A percentile compares a stretch with the other conserved stretches of the same genome.
phyloP scores from a whole-genome alignment of 1,140 invertebrate genomes.

The Pachypsylla venusta region DNA sequence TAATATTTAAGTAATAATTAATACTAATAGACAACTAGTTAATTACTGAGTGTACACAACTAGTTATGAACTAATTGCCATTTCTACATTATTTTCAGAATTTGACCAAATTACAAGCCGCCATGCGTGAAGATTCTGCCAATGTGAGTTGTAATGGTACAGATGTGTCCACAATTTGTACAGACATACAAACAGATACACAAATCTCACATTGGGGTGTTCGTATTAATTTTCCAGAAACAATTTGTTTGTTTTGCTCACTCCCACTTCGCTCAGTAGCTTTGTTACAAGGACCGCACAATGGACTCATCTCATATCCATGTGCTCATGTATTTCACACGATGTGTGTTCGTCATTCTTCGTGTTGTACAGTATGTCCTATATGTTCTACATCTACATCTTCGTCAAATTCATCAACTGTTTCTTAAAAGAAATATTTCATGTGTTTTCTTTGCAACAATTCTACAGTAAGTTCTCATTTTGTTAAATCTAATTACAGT shows the following conservation, averaged over 20 bases:
- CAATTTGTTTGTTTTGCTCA: slow-evolving; percentile 22
- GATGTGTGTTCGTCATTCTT: slow-evolving; percentile 21
- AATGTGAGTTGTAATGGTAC: background rate
- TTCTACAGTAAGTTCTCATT: too few relatives aligned
- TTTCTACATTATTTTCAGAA: slow-evolving; percentile 1
- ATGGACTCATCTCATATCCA: slow-evolving; percentile 21
- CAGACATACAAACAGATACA: background rate
- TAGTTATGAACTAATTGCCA: too few relatives aligned
- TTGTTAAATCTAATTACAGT: too few relatives aligned
- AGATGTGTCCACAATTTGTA: background rate
- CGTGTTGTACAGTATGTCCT: background rate
- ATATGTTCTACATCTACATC: background rate
- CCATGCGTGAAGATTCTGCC: background rate
- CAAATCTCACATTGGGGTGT: slow-evolving; percentile 21
- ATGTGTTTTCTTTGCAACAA: too few relatives aligned
- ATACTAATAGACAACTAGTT: too few relatives aligned
- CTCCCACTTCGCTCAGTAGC: slow-evolving; percentile 20
- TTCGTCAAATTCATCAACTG: too few relatives aligned
- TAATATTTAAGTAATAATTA: too few relatives aligned
- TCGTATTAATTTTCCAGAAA: slow-evolving; percentile 17
- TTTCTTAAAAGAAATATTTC: too few relatives aligned
- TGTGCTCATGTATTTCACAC: slow-evolving; percentile 24
- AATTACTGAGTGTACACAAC: too few relatives aligned
- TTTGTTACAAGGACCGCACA: slow-evolving; percentile 17
- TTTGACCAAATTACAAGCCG: background rate